Evolutionary conservation across 2,797 vertebrate species (phyloP).

Genomic region (Pipistrellus kuhlii): DNA sequence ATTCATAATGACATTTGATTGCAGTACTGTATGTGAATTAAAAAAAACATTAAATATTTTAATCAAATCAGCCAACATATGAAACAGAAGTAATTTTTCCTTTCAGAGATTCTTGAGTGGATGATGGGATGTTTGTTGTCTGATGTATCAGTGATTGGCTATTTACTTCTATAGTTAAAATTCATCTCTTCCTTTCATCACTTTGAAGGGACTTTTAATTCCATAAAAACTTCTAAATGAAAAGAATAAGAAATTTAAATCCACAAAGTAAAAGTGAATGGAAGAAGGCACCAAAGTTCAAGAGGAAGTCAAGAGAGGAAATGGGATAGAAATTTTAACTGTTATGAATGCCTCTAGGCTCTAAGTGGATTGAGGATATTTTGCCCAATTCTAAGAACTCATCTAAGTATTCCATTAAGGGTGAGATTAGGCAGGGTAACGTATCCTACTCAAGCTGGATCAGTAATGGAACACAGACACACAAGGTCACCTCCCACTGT

Average conservation of each 20-base stretch:
- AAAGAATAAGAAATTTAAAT: conserved; percentile 67
- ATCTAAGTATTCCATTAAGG: background rate
- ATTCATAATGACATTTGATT: conserved; percentile 72
- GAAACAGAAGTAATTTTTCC: conserved; percentile 79
- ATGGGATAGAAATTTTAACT: conserved; percentile 38
- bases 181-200: conserved; percentile 78
- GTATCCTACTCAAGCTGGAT: background rate
- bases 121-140: conserved; percentile 80
- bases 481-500: background rate
- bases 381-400: background rate
- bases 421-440: background rate
- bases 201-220: conserved; percentile 80
- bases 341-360: background rate
- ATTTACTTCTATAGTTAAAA: conserved; percentile 83
- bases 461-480: background rate
- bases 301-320: conserved; percentile 62
- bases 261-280: conserved; percentile 6
- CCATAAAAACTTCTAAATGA: conserved; percentile 80
- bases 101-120: conserved; percentile 73
- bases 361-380: background rate
- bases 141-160: conserved; percentile 80
- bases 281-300: conserved; percentile 49
- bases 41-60: conserved; percentile 83
- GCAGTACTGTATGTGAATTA: conserved; percentile 69
- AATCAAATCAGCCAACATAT: conserved; percentile 77